Evolutionary conservation across 2,888 invertebrate species (phyloP).

Genomic region (Calliphora vomitoria): DNA sequence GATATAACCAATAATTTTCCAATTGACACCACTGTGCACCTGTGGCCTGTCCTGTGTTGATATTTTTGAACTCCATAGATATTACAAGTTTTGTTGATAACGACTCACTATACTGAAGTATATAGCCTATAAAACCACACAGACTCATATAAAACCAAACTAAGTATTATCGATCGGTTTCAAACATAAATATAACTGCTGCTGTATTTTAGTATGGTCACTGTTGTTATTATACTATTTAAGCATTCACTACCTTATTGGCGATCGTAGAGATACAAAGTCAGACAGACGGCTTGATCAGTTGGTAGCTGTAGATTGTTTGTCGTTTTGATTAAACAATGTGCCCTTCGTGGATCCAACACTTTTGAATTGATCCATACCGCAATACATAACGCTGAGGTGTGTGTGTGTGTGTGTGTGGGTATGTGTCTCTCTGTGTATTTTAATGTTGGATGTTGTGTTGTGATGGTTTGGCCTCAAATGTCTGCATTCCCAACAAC

Average conservation of each 20-base stretch:
- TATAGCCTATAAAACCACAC: neutral
- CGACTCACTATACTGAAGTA: neutral
- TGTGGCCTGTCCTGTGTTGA: too few species aligned
- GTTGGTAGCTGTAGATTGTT: slow-evolving; percentile 6
- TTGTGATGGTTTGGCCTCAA: slow-evolving; percentile 68
- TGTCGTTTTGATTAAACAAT: slow-evolving; percentile 39
- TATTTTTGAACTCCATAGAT: too few species aligned
- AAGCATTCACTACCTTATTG: slow-evolving; percentile 52
- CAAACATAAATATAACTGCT: slow-evolving; percentile 38
- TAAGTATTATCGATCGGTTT: slow-evolving; percentile 12
- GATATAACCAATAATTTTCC: too few species aligned
- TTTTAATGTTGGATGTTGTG: slow-evolving; percentile 60
- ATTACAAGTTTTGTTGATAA: too few species aligned
- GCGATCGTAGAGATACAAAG: slow-evolving; percentile 60
- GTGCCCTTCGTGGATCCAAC: slow-evolving; percentile 61
- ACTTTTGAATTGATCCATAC: slow-evolving; percentile 64
- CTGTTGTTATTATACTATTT: slow-evolving; percentile 1
- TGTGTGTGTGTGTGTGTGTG: slow-evolving; percentile 2
- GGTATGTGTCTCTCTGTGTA: too few species aligned
- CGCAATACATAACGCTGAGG: slow-evolving; percentile 16
- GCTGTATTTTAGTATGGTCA: slow-evolving; percentile 1
- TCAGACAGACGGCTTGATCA: slow-evolving; percentile 28
- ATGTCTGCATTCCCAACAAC: slow-evolving; percentile 57
- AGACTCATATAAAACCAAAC: slow-evolving; percentile 13
- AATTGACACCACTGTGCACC: too few species aligned